Percentiles rank a stretch among this genome's conserved stretches.
Conservation (phyloP, 2,797 vertebrate species). For the Tapirus indicus region DNA sequence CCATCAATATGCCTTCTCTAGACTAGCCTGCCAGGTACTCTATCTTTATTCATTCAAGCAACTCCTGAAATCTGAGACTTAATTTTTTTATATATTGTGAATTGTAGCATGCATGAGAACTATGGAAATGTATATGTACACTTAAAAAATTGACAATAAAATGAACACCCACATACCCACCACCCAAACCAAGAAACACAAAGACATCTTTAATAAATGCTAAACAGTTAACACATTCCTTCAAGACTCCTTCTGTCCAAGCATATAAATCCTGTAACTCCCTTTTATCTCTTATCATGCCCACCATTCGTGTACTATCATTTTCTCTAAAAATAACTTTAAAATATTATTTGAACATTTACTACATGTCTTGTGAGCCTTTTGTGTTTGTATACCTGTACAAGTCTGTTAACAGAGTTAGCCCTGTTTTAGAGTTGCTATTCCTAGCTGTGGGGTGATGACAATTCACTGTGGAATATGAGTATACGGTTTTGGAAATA, state of each 20-base stretch:
- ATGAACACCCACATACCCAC: background rate
- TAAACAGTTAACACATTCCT: background rate
- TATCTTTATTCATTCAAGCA: background rate
- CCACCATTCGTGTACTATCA: background rate
- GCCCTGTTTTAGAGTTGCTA: background rate
- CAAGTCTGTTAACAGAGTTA: background rate
- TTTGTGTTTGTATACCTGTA: background rate
- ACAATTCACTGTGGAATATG: background rate
- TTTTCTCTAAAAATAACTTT: background rate
- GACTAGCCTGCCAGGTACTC: background rate
- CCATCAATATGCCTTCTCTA: background rate
- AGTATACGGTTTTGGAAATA: background rate
- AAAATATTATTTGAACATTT: background rate
- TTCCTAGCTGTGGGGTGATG: background rate
- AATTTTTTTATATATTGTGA: background rate
- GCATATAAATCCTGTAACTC: background rate
- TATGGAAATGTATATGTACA: background rate
- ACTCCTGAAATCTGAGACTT: background rate
- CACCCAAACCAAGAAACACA: background rate
- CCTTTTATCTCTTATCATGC: background rate
- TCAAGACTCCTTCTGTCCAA: background rate
- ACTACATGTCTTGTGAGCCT: background rate
- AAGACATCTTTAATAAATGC: background rate
- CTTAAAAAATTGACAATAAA: background rate
- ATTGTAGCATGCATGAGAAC: background rate